These are phyloP conservation scores for Zosterops hypoxanthus DNA, from an alignment of 2,113 vertebrate species.

Conservation along the genomic window DNA sequence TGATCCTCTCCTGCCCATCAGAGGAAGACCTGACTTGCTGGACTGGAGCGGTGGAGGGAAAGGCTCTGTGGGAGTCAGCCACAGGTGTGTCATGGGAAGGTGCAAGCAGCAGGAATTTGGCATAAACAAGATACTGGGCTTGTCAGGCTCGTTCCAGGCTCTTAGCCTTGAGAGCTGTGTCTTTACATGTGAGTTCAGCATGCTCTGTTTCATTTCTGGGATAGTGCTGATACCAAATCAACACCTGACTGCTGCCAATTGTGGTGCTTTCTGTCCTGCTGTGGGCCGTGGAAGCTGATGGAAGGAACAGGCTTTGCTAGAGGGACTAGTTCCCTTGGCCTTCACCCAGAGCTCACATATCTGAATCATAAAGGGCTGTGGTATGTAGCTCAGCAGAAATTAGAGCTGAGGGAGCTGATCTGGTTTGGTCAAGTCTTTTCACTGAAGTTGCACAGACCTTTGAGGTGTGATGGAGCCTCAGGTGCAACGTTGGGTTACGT, in stretches of 20 bases:
- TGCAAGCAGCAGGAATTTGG: background rate
- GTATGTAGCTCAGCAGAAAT: background rate
- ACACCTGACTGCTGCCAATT: accelerated
- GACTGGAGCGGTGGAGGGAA: background rate
- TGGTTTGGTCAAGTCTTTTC: background rate
- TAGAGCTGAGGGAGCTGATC: background rate
- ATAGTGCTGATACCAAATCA: background rate
- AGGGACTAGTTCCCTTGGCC: conserved; percentile 27
- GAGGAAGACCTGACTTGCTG: background rate
- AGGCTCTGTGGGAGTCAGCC: background rate
- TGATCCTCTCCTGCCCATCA: background rate
- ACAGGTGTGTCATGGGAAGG: background rate
- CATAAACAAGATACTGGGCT: background rate
- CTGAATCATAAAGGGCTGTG: background rate
- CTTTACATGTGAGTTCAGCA: background rate
- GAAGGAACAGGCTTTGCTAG: conserved; percentile 52
- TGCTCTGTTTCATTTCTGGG: background rate
- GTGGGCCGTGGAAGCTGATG: background rate
- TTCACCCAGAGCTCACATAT: background rate
- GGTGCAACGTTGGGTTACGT: accelerated
- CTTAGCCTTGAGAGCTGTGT: background rate
- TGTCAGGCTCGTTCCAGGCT: background rate
- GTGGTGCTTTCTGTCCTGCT: background rate
- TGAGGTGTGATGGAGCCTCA: background rate
- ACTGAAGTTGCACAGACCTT: background rate